phyloP scores from a whole-genome alignment of 1,140 invertebrate species.

The Oncopodura yosiiana region DNA sequence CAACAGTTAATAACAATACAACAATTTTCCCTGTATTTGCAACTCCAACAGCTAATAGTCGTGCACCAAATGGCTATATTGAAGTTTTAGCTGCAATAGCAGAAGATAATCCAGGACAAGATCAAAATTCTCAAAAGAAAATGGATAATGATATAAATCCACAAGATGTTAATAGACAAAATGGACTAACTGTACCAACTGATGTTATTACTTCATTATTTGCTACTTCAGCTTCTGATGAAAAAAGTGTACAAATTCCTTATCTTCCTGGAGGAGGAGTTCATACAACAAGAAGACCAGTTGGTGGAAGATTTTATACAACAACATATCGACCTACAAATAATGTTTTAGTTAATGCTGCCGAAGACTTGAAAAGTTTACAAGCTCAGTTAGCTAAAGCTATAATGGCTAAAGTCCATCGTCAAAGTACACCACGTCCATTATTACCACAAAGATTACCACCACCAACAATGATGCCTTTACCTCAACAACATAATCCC shows the following conservation, averaged over 20 bases:
- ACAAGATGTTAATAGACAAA: not conserved
- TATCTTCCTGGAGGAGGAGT: too few species aligned
- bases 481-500: not conserved
- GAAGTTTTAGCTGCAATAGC: not conserved
- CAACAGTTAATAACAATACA: too few species aligned
- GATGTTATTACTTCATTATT: constrained; percentile 22
- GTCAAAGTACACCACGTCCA: not conserved
- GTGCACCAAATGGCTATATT: too few species aligned
- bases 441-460: not conserved
- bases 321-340: not conserved
- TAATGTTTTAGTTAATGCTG: not conserved
- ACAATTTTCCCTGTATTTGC: too few species aligned
- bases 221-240: not conserved
- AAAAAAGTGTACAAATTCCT: not conserved
- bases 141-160: not conserved
- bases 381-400: constrained; percentile 23
- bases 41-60: too few species aligned
- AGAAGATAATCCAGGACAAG: constrained; percentile 3
- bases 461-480: not conserved
- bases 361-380: constrained; percentile 10
- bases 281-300: not conserved
- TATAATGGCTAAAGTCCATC: constrained; percentile 13
- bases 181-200: too few species aligned
- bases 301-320: not conserved
- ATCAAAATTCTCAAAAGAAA: not conserved